Percentiles rank a stretch among this genome's conserved stretches.
Conservation (phyloP, 2,113 vertebrate species). For the Psettodes erumei region DNA sequence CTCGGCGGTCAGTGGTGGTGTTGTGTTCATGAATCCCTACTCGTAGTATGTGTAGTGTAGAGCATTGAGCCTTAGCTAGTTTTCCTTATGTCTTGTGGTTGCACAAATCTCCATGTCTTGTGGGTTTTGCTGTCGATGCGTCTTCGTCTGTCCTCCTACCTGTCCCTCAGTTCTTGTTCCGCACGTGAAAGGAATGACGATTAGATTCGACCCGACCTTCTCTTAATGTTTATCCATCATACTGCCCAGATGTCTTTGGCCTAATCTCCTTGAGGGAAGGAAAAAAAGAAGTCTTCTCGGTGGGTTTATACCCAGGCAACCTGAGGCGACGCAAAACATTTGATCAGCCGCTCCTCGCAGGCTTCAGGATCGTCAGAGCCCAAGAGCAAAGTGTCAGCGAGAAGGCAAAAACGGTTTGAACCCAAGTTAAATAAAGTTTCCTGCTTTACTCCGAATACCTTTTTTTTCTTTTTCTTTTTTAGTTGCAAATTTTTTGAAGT, state of each 20-base stretch:
- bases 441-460: too few relatives aligned
- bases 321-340: too few relatives aligned
- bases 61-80: conserved; percentile 3
- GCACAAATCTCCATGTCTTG: conserved; percentile 24
- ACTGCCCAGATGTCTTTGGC: conserved; percentile 30
- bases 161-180: conserved; percentile 7
- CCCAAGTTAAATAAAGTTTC: too few relatives aligned
- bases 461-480: too few relatives aligned
- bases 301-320: background rate
- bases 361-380: too few relatives aligned
- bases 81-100: conserved; percentile 33
- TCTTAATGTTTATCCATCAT: conserved; percentile 38
- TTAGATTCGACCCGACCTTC: conserved; percentile 19
- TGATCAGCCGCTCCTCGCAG: too few relatives aligned
- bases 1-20: conserved; percentile 38
- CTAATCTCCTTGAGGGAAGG: background rate
- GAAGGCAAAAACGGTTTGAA: too few relatives aligned
- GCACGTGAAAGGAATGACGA: conserved; percentile 51
- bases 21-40: conserved; percentile 38
- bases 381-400: too few relatives aligned
- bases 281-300: conserved; percentile 26
- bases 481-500: too few relatives aligned
- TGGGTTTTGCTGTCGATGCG: conserved; percentile 29
- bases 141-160: conserved; percentile 23
- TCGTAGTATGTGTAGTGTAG: conserved; percentile 39